Percentiles rank a stretch among this genome's conserved stretches.
Evolutionary conservation across 2,888 invertebrate genomes (phyloP).

Genomic region (Chymomyza caudatula): DNA sequence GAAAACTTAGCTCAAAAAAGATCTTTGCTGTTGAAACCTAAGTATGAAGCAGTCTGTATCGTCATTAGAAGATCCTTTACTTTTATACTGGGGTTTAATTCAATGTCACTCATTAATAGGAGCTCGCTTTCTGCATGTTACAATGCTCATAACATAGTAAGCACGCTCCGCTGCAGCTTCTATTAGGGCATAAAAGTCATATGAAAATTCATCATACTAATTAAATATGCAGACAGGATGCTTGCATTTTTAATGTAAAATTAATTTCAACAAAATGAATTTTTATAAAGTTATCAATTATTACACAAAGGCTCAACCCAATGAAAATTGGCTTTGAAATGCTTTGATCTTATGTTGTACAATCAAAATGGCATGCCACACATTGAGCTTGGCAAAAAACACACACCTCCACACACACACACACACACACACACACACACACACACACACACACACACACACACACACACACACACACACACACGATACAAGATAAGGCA

Average conservation of each 20-base stretch:
- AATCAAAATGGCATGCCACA: background rate
- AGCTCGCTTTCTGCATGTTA: background rate
- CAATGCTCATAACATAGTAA: background rate
- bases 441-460: background rate
- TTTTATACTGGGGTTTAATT: no score
- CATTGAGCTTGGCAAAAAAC: background rate
- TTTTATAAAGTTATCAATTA: background rate
- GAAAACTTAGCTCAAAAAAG: no score
- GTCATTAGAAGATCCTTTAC: no score
- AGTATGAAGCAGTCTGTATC: no score
- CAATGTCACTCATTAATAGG: no score
- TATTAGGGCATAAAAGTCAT: background rate
- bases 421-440: background rate
- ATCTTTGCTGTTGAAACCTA: no score
- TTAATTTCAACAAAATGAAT: background rate
- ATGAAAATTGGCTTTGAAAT: background rate
- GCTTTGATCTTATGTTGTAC: background rate
- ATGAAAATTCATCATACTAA: background rate
- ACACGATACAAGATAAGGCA: background rate
- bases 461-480: background rate
- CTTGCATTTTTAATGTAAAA: conserved; percentile 3
- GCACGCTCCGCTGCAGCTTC: background rate
- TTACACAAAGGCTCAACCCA: background rate
- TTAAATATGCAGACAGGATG: background rate
- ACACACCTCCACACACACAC: background rate